Evolutionary conservation across 2,888 invertebrate genomes (phyloP).

Genomic region (Clistopyga incitator): DNA sequence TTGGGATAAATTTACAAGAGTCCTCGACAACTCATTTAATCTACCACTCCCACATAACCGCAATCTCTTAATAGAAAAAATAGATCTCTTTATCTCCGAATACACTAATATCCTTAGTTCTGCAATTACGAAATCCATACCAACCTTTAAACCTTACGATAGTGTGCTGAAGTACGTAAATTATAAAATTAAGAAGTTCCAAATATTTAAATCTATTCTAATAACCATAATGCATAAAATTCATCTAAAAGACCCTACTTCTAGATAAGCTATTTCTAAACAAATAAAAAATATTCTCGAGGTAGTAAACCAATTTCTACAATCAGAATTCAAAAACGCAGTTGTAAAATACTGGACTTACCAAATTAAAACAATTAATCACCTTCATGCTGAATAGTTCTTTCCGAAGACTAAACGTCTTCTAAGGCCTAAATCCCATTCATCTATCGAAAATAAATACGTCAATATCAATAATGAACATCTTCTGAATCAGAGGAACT

Average conservation of each 20-base stretch:
- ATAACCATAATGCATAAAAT: too few relatives aligned
- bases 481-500: neutral
- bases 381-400: slow-evolving; percentile 1
- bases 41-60: neutral
- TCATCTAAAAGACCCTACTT: too few relatives aligned
- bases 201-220: too few relatives aligned
- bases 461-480: neutral
- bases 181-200: too few relatives aligned
- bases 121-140: too few relatives aligned
- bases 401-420: slow-evolving; percentile 39
- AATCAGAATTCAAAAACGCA: slow-evolving; percentile 17
- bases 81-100: neutral
- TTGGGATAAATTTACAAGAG: slow-evolving; percentile 11
- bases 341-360: slow-evolving; percentile 5
- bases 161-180: too few relatives aligned
- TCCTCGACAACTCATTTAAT: neutral
- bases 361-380: slow-evolving; percentile 22
- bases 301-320: neutral
- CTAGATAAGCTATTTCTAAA: neutral
- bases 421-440: slow-evolving; percentile 6
- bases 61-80: slow-evolving; percentile 1
- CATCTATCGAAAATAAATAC: too few relatives aligned
- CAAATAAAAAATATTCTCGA: neutral
- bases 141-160: too few relatives aligned
- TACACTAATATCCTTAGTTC: too few relatives aligned